Base-by-base conservation (phyloP, 1,140 invertebrate genomes). In the Cydia fagiglandana region DNA sequence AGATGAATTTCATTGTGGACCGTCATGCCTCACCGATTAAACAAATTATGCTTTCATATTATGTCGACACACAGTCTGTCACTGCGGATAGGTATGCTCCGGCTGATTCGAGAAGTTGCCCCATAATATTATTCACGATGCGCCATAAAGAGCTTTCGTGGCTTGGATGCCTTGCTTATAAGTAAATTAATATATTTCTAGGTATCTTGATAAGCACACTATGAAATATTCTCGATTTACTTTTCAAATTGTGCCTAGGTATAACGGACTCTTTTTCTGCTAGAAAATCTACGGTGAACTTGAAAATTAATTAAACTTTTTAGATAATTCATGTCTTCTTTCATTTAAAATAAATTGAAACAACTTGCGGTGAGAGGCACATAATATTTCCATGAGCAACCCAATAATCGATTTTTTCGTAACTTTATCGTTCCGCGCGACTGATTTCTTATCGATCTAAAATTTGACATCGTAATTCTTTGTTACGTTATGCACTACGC, bases 21-120 rank as follows among this genome's bases (percentile, higher is more conserved):
- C 66, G 66, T 70, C 66, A 70, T 70, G 66, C 66, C 66, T 70
- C 66, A 70, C 66, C 66, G 66, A 70, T 70, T 70, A 70, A 70
- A 70, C 66, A 70, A 70, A 70, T 70, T 70, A 70, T 70, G 66
- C 66, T 70, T 70, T 70, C 66, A 70, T 70, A 70, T 70, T 70
- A 70, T 70, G 66, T 70, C 66, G 66, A 38, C 66, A 70, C 66
- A 70, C 66, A 70, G 66, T 41, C 66, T 70, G 66, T 70, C 66
- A 38, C 34, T 70, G 66, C 13, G 30, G 24, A 13, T 70, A 70
- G 30, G 66, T 70, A 66, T 66, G 66, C 66, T 41, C 30, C 3
- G 66, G 15, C 66, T 70, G 34, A 70, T 70, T 70, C 45, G 66
- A 70, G 34, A 45, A 70, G 66, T 70, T 70, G 66, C 66, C 34